phyloP scores from a whole-genome alignment of 2,888 invertebrate species.

The Bellardia bayeri region DNA sequence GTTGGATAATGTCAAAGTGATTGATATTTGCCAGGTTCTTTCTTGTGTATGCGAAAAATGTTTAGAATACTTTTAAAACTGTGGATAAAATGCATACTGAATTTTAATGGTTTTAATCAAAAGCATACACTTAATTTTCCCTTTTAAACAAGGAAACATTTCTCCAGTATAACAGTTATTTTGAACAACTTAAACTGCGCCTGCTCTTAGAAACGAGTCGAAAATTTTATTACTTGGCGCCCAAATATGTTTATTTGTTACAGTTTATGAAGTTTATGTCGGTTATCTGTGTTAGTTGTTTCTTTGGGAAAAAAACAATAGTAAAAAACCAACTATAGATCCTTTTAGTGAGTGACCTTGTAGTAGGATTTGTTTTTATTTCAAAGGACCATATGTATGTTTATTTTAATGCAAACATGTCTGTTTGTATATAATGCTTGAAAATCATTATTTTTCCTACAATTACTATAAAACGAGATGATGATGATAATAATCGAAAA shows the following conservation, averaged over 20 bases:
- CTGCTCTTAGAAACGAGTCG: conserved; percentile 51
- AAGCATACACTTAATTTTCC: neutral
- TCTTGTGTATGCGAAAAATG: no score
- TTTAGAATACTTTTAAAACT: no score
- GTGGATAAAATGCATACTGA: no score
- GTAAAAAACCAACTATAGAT: neutral
- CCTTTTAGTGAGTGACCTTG: conserved; percentile 45
- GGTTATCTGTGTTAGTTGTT: neutral
- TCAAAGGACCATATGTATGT: neutral
- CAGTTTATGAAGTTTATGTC: neutral
- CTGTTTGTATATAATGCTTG: conserved; percentile 31
- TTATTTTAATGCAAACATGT: conserved; percentile 23
- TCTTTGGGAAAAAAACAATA: neutral
- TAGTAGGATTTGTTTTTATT: conserved; percentile 18
- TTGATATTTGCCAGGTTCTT: no score
- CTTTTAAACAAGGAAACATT: neutral
- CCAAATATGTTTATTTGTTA: conserved; percentile 27
- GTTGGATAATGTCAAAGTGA: no score
- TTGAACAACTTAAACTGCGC: conserved; percentile 20
- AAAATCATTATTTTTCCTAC: conserved; percentile 32
- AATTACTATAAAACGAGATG: conserved; percentile 23
- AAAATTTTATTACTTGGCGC: conserved; percentile 64
- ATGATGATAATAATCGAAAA: conserved; percentile 13
- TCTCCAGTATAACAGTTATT: conserved; percentile 60
- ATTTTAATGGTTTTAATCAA: neutral